These are phyloP conservation scores for Spheniscus humboldti DNA, from an alignment of 2,797 vertebrate species.

Conservation along the genomic window DNA sequence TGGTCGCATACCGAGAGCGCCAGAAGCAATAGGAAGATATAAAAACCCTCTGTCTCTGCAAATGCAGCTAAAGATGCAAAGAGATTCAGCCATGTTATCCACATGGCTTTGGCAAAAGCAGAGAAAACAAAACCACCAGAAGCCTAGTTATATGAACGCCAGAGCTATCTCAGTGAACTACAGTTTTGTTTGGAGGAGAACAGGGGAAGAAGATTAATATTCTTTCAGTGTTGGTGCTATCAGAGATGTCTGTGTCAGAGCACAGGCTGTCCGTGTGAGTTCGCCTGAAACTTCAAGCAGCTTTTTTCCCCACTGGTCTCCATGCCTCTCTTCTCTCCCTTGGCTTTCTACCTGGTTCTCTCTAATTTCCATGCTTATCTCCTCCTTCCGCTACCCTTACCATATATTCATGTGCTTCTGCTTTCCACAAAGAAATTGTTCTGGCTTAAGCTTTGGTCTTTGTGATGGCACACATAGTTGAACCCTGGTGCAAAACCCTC, in stretches of 20 bases:
- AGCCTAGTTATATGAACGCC: background rate
- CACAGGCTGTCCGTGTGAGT: background rate
- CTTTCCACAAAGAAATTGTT: background rate
- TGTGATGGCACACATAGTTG: background rate
- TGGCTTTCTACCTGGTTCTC: background rate
- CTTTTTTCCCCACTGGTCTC: background rate
- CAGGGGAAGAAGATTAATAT: background rate
- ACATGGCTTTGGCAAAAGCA: background rate
- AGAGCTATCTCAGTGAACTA: constrained; percentile 3
- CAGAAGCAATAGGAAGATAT: background rate
- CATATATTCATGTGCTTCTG: background rate
- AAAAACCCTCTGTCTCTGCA: background rate
- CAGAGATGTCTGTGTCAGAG: background rate
- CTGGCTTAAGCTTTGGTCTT: background rate
- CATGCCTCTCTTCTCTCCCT: background rate
- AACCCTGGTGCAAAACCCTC: background rate
- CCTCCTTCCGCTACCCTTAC: background rate
- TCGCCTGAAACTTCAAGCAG: background rate
- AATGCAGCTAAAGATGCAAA: background rate
- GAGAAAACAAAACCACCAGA: constrained; percentile 3
- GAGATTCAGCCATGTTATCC: background rate
- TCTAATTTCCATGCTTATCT: background rate
- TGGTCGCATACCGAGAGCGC: background rate
- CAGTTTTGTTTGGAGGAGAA: constrained; percentile 12
- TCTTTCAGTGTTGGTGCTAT: background rate